These are phyloP conservation scores for Spongilla lacustris DNA, from an alignment of 37 sponge, comb jelly and placozoan genomes.

Conservation along the genomic window DNA sequence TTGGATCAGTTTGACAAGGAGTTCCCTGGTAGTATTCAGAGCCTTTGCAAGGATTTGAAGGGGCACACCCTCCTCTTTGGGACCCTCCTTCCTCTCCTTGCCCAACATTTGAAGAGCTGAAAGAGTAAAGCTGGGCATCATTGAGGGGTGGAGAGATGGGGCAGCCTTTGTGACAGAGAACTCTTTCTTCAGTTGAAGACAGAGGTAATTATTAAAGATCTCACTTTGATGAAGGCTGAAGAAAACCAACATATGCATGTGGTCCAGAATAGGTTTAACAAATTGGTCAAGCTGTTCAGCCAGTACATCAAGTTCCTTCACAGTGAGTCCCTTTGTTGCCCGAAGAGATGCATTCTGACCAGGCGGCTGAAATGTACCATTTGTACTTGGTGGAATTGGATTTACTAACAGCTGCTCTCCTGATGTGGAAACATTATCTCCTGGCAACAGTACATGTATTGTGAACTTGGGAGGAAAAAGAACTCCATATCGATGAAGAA, in stretches of 20 bases:
- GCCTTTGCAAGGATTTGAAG: conserved; percentile 4
- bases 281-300: conserved; percentile 17
- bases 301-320: conserved; percentile 13
- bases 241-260: conserved; percentile 51
- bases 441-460: conserved; percentile 38
- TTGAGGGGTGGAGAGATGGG: not conserved
- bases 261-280: conserved; percentile 29
- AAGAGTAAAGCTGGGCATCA: not conserved
- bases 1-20: conserved; percentile 1
- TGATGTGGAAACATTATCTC: not conserved
- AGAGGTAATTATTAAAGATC: conserved; percentile 57
- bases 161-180: not conserved
- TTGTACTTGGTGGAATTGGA: conserved; percentile 4
- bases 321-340: conserved; percentile 13
- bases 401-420: not conserved
- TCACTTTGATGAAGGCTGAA: conserved; percentile 44
- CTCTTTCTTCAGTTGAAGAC: conserved; percentile 5
- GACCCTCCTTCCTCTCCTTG: not conserved
- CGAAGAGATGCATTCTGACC: conserved; percentile 24
- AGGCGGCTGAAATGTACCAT: conserved; percentile 48
- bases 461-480: conserved; percentile 18
- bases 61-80: conserved; percentile 2
- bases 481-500: conserved; percentile 52
- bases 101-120: not conserved
- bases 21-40: not conserved